A percentile compares a stretch with the other conserved stretches of the same genome.
Conservation (phyloP, 2,113 vertebrate species). For the Anoplopoma fimbria region DNA sequence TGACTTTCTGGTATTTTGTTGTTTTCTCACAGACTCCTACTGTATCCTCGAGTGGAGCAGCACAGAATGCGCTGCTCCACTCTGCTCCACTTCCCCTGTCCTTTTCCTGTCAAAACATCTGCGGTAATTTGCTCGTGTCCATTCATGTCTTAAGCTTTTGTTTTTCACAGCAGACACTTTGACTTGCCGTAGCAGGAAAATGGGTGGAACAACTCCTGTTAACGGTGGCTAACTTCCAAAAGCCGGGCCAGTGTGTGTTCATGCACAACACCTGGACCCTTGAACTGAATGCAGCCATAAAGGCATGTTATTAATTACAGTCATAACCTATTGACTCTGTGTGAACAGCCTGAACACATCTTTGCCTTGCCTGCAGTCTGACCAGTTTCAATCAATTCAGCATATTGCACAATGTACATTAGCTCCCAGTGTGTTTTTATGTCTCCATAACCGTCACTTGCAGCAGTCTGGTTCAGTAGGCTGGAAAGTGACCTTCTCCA, state of each 20-base stretch:
- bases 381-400: not conserved
- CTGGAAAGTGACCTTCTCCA: conserved; percentile 75
- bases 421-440: conserved; percentile 9
- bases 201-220: not conserved
- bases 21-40: not conserved
- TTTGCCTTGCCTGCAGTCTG: not conserved
- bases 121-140: not conserved
- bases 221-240: not conserved
- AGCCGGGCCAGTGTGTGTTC: not conserved
- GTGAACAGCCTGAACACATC: not conserved
- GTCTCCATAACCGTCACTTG: conserved; percentile 11
- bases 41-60: not conserved
- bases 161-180: not conserved
- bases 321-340: not conserved
- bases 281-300: not conserved
- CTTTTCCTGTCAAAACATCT: too few species aligned
- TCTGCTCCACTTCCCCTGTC: not conserved
- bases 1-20: not conserved
- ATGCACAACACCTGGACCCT: not conserved
- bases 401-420: not conserved
- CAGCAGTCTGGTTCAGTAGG: conserved; percentile 41
- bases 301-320: not conserved
- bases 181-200: not conserved
- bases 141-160: not conserved
- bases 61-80: not conserved